Percentiles rank a stretch among this genome's conserved stretches.
Conservation (phyloP, 2,113 vertebrate genomes). For the Microtus ochrogaster region DNA sequence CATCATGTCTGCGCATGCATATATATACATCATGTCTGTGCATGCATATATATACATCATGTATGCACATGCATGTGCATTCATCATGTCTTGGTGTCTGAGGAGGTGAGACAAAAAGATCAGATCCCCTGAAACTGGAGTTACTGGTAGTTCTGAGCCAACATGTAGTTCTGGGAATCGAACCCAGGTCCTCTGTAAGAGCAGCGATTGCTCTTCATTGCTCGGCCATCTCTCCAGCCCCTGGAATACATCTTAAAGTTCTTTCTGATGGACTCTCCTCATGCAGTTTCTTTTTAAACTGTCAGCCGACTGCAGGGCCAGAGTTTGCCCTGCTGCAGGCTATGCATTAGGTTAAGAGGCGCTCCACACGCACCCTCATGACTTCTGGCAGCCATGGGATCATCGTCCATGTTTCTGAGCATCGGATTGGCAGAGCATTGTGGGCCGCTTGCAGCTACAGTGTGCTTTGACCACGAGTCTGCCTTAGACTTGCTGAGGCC, state of each 20-base stretch:
- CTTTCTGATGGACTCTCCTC: background rate
- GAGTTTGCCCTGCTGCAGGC: background rate
- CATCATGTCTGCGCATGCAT: no score
- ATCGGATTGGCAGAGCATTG: background rate
- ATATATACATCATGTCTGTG: no score
- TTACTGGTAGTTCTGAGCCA: background rate
- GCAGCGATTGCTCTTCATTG: background rate
- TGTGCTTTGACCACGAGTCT: background rate
- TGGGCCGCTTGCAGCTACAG: background rate
- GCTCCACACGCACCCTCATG: background rate
- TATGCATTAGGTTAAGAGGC: background rate
- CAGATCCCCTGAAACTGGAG: background rate
- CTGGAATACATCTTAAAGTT: background rate
- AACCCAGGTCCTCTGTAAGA: background rate
- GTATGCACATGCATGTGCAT: no score
- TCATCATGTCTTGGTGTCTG: background rate
- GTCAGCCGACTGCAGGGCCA: background rate
- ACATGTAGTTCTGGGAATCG: background rate
- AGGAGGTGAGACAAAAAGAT: background rate
- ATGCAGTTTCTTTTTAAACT: background rate
- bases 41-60: no score
- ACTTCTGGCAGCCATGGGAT: background rate
- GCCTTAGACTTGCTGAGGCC: background rate
- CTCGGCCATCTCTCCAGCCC: background rate
- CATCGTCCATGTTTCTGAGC: background rate